phyloP scores from a whole-genome alignment of 2,888 invertebrate species.

The Steinernema scapterisci region DNA sequence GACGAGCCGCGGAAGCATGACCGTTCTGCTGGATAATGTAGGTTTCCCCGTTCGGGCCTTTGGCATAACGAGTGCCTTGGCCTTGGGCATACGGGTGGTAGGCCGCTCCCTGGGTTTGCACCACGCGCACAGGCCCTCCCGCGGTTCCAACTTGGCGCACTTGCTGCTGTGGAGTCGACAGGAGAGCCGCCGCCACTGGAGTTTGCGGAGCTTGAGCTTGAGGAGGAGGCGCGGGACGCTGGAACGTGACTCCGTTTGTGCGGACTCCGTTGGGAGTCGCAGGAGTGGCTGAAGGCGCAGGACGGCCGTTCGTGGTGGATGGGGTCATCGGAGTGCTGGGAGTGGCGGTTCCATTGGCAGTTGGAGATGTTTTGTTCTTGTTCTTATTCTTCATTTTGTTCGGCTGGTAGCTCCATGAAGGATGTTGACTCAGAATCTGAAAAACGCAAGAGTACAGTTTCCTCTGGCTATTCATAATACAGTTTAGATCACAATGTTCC shows the following conservation, averaged over 20 bases:
- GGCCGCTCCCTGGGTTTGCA: background rate
- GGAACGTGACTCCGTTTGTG: slow-evolving; percentile 11
- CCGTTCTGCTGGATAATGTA: slow-evolving; percentile 20
- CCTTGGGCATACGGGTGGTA: slow-evolving; percentile 11
- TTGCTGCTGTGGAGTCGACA: slow-evolving; percentile 4
- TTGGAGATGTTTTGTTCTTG: slow-evolving; percentile 31
- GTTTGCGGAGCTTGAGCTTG: background rate
- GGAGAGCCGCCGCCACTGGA: slow-evolving; percentile 9
- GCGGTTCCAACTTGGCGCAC: background rate
- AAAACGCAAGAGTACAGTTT: background rate
- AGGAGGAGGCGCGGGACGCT: background rate
- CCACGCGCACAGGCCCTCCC: slow-evolving; percentile 1
- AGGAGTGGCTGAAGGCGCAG: slow-evolving; percentile 34
- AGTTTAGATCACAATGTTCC: no score
- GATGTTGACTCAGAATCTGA: slow-evolving; percentile 40
- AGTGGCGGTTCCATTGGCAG: slow-evolving; percentile 34
- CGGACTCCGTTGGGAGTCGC: background rate
- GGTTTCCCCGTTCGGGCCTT: slow-evolving; percentile 19
- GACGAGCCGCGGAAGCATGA: background rate
- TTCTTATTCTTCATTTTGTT: slow-evolving; percentile 37
- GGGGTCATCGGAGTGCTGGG: slow-evolving; percentile 31
- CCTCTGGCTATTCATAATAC: no score
- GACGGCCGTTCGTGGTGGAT: slow-evolving; percentile 6
- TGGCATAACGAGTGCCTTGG: slow-evolving; percentile 1
- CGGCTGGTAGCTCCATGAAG: slow-evolving; percentile 38